Evolutionary conservation across 1,140 invertebrate genomes (phyloP).

Genomic region (Amyelois transitella): DNA sequence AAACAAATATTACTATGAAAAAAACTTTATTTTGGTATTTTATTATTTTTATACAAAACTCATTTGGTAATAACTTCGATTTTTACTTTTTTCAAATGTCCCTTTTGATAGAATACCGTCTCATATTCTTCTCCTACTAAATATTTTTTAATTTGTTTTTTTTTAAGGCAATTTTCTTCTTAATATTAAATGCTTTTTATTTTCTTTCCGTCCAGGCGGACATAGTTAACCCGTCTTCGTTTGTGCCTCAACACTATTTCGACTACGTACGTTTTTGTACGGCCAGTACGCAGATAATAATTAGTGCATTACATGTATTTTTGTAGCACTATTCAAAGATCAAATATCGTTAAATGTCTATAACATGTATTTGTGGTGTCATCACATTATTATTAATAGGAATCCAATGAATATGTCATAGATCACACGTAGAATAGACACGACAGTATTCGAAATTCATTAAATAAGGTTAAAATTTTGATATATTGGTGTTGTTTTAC

Average conservation of each 20-base stretch:
- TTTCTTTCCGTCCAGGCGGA: slow-evolving; percentile 41
- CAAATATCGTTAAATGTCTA: too few species aligned
- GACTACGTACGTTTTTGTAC: slow-evolving; percentile 39
- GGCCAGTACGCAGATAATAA: not conserved
- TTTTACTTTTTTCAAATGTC: not conserved
- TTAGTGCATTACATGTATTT: not conserved
- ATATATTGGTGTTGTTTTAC: too few species aligned
- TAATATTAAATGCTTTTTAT: not conserved
- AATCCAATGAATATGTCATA: too few species aligned
- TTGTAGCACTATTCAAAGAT: not conserved
- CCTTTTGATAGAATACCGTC: not conserved
- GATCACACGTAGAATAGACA: too few species aligned
- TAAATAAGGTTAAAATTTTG: too few species aligned
- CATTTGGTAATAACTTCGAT: not conserved
- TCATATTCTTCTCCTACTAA: not conserved
- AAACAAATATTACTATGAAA: too few species aligned
- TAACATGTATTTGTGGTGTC: too few species aligned
- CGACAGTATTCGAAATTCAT: too few species aligned
- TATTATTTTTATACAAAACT: slow-evolving; percentile 6
- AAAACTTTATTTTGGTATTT: not conserved
- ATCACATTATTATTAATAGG: too few species aligned
- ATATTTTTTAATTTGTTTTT: slow-evolving; percentile 14
- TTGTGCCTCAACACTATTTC: slow-evolving; percentile 66
- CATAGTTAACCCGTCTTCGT: slow-evolving; percentile 49
- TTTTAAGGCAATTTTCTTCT: not conserved